Conservation (phyloP, 1,140 invertebrate species). For the Agrilus planipennis region DNA sequence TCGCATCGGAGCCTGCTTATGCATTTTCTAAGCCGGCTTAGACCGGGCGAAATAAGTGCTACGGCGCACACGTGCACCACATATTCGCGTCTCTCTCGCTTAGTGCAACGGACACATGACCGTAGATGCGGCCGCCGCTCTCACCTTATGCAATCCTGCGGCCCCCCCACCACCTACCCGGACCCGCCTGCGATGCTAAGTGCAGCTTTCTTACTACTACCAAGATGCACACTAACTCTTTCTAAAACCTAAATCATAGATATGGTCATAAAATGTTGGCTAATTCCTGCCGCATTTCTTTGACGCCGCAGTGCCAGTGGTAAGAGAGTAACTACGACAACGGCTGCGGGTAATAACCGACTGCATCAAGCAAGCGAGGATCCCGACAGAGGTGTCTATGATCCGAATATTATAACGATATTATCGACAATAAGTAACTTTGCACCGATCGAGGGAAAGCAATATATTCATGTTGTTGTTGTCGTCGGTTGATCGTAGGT, state of each 20-base stretch:
- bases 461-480: too few species aligned
- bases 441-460: too few species aligned
- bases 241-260: slow-evolving; percentile 24
- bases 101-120: slow-evolving; percentile 3
- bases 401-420: too few species aligned
- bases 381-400: too few species aligned
- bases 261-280: slow-evolving; percentile 22
- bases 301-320: neutral
- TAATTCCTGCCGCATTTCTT: slow-evolving; percentile 4
- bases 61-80: slow-evolving; percentile 5
- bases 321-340: too few species aligned
- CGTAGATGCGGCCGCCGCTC: slow-evolving; percentile 4
- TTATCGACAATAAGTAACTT: too few species aligned
- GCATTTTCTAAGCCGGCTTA: too few species aligned
- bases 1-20: too few species aligned
- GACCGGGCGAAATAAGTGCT: too few species aligned
- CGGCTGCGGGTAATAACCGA: too few species aligned
- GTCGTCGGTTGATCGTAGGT: too few species aligned
- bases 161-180: slow-evolving; percentile 15
- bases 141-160: slow-evolving; percentile 21
- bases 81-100: slow-evolving; percentile 5
- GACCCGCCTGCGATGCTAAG: slow-evolving; percentile 22
- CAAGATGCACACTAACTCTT: slow-evolving; percentile 27
- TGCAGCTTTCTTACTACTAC: slow-evolving; percentile 25
- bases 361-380: too few species aligned